phyloP scores from a whole-genome alignment of 2,113 vertebrate genomes.

The Falcunculus frontatus region DNA sequence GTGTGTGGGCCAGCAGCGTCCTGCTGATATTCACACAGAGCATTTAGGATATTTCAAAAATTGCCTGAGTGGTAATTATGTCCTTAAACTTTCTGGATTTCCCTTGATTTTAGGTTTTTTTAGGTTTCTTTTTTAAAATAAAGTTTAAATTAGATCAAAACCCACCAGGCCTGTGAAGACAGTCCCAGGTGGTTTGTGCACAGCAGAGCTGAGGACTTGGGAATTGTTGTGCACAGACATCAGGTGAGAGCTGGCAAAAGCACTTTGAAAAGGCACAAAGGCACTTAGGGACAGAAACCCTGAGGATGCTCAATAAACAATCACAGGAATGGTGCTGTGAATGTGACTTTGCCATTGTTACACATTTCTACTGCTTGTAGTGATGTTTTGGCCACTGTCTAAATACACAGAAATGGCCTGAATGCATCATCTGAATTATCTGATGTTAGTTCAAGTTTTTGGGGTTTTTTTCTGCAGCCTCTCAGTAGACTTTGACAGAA shows the following conservation, averaged over 20 bases:
- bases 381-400: neutral
- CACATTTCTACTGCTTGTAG: neutral
- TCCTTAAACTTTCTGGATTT: neutral
- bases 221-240: neutral
- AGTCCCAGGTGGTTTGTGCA: neutral
- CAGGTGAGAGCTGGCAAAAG: neutral
- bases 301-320: neutral
- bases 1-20: neutral
- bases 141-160: neutral
- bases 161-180: neutral
- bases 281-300: neutral
- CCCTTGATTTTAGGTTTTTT: neutral
- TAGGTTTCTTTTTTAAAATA: neutral
- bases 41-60: neutral
- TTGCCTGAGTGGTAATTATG: neutral
- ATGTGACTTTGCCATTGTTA: neutral
- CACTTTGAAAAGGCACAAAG: neutral
- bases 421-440: neutral
- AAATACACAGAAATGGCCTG: neutral
- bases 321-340: rapidly evolving
- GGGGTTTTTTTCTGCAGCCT: neutral
- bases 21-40: neutral
- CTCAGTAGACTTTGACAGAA: neutral
- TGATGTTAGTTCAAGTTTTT: neutral
- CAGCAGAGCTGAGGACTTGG: neutral